Evolutionary conservation across 2,113 vertebrate species (phyloP).

Genomic region (Argyrosomus japonicus): DNA sequence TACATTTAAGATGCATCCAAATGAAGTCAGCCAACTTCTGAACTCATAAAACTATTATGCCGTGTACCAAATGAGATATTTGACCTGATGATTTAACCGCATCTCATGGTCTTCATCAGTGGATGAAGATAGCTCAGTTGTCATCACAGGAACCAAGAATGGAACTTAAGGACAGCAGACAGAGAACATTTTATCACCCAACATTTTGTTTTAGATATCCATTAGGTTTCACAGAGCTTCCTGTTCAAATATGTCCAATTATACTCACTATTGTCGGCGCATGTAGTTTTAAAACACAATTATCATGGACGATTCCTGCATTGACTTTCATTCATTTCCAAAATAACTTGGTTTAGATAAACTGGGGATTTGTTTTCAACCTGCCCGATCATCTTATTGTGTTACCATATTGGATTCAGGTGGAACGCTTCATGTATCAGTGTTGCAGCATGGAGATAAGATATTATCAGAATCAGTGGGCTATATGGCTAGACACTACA

Average conservation of each 20-base stretch:
- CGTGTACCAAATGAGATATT: background rate
- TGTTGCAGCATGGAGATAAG: background rate
- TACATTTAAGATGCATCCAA: background rate
- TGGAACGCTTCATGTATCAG: background rate
- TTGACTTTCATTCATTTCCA: background rate
- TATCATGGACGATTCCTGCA: background rate
- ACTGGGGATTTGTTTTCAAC: background rate
- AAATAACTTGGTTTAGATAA: background rate
- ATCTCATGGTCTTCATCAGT: background rate
- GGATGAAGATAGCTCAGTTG: background rate
- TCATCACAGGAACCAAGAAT: background rate
- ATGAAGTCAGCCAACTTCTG: too few species aligned
- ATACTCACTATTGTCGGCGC: background rate
- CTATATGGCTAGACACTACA: background rate
- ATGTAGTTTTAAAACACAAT: background rate
- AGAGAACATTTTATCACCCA: background rate
- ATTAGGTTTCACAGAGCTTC: background rate
- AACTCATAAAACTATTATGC: background rate
- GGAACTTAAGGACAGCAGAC: background rate
- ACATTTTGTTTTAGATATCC: background rate
- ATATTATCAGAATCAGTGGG: conserved; percentile 1
- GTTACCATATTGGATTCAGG: background rate
- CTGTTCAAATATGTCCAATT: background rate
- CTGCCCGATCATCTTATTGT: background rate
- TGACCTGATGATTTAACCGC: background rate